A percentile compares a stretch with the other conserved stretches of the same genome.
These are phyloP conservation scores for Paragorgia papillata DNA, from an alignment of 92 coral and sea anemone species.

Conservation along the genomic window DNA sequence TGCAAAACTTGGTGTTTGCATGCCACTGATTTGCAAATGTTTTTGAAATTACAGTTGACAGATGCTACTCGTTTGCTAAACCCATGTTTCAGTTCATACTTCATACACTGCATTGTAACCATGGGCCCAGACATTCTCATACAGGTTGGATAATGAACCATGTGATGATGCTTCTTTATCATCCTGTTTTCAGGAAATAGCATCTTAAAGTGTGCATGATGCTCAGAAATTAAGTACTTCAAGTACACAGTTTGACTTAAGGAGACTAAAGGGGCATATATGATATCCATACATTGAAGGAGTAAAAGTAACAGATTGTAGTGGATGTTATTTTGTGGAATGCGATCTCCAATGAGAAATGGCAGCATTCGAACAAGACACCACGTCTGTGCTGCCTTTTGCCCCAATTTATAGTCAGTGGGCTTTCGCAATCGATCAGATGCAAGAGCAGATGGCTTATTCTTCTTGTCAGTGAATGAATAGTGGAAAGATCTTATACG, in stretches of 20 bases:
- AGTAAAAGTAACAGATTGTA: too few species aligned
- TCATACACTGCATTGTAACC: constrained; percentile 4
- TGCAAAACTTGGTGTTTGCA: constrained; percentile 10
- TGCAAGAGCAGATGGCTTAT: not conserved
- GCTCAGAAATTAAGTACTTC: not conserved
- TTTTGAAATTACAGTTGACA: too few species aligned
- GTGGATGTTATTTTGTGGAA: too few species aligned
- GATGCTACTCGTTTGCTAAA: too few species aligned
- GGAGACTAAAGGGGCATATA: constrained; percentile 1
- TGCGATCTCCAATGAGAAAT: too few species aligned
- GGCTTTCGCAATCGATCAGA: not conserved
- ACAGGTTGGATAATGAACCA: constrained; percentile 19
- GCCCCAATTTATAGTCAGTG: not conserved
- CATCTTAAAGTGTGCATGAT: too few species aligned
- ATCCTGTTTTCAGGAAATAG: too few species aligned
- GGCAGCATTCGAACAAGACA: not conserved
- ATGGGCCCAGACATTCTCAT: constrained; percentile 11
- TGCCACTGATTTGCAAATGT: constrained; percentile 29
- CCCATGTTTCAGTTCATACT: too few species aligned
- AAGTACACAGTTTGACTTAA: constrained; percentile 4
- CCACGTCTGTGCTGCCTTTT: constrained; percentile 5
- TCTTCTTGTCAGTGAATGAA: not conserved
- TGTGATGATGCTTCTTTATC: too few species aligned
- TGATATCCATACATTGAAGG: not conserved
- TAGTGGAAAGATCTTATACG: not conserved